Conservation (phyloP, 2,113 vertebrate species). For the Miniopterus natalensis region DNA sequence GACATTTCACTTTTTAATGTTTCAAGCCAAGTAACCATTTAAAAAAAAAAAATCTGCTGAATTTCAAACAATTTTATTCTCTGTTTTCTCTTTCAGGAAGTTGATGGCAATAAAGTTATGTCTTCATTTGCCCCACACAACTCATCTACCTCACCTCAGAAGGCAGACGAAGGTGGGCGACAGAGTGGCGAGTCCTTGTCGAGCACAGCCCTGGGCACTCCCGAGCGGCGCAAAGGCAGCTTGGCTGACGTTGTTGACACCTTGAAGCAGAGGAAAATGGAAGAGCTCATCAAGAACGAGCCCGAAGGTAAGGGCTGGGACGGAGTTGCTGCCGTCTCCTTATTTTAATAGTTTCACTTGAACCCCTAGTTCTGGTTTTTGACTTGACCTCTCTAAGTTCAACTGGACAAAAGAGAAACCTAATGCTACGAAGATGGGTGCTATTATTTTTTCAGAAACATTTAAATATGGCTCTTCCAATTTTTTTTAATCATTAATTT, state of each 20-base stretch:
- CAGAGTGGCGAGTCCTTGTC: slow-evolving; percentile 93
- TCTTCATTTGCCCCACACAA: slow-evolving; percentile 98
- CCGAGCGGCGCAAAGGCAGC: slow-evolving; percentile 98
- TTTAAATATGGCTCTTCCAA: neutral
- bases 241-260: slow-evolving; percentile 98
- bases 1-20: slow-evolving; percentile 29
- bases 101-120: slow-evolving; percentile 96
- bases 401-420: neutral
- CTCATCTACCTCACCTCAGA: slow-evolving; percentile 99
- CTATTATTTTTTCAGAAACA: neutral
- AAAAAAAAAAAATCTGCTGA: slow-evolving; percentile 63
- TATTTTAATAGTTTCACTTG: neutral
- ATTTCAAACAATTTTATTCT: neutral
- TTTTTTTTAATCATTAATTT: slow-evolving; percentile 18
- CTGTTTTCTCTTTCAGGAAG: slow-evolving; percentile 90
- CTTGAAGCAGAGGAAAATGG: slow-evolving; percentile 99
- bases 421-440: neutral
- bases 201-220: slow-evolving; percentile 93
- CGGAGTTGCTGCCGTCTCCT: slow-evolving; percentile 17
- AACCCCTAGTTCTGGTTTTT: slow-evolving; percentile 49
- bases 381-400: neutral
- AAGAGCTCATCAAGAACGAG: slow-evolving; percentile 99
- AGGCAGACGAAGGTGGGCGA: slow-evolving; percentile 95
- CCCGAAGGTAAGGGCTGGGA: slow-evolving; percentile 95
- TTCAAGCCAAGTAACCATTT: slow-evolving; percentile 71